Evolutionary conservation across 1,140 invertebrate genomes (phyloP), one percentile per base, ranked within the genome.

Genomic region (Muscidifurax raptorellus): DNA sequence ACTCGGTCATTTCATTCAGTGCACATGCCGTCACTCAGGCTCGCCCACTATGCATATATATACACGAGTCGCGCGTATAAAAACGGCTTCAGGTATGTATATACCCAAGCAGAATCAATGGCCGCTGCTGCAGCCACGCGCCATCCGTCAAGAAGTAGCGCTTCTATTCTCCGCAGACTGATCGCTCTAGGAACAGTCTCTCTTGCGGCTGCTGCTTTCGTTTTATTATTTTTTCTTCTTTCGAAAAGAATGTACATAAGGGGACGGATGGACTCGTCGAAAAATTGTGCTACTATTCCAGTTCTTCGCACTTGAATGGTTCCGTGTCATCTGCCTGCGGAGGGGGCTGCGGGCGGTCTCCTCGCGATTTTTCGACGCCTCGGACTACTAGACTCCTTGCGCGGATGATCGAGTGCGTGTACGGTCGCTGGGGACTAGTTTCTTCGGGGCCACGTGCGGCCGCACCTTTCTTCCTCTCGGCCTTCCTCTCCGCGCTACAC

Each of bases 291-390:
- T 18, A 15, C 7, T 25, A 27, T 76, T 76, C n/a, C 44, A 40
- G 36, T 47, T 44, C 28, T 59, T 47, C 18, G 25, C 74, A 47
- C 74, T 76, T 52, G 74, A 76, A 76, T 76, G 74, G 28, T 0
- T 36, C 18, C 32, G 71, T 52, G 74, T 76, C 74, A 47, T 76
- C 74, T 76, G 74, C 44, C 74, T 30, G 25, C 27, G 66, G 5
- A 12, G 13, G 10, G n/a, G 66, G 5, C 28, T 18, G 66, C 74
- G 74, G 36, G 74, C 44, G 44, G 36, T 76, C 74, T 59, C 52
- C n/a, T 36, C 64, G 71, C 64, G 71, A 76, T 83, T 47, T 83
- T 69, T 80, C 71, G 80, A 82, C 71, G 22, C 66, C 25, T 30
- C 3, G 1, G 9, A 10, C 28, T 22, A 59, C 52, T 22, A 15